phyloP scores from a whole-genome alignment of 1,140 invertebrate genomes.

The Ctenoplectra terminalis region DNA sequence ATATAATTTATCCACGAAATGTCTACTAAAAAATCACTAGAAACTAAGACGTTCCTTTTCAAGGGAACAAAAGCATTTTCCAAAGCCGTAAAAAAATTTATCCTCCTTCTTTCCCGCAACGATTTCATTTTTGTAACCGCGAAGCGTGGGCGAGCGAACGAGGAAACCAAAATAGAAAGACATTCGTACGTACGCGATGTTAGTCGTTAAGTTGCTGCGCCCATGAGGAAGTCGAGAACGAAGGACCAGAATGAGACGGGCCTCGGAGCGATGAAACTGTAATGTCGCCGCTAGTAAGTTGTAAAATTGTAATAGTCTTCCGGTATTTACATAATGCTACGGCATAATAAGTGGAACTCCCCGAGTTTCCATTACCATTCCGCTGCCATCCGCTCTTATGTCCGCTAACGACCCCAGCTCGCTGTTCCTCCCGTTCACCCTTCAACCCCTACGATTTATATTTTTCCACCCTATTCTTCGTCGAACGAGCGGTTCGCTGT shows the following conservation, averaged over 20 bases:
- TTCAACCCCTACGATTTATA: conserved; percentile 60
- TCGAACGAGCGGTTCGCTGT: conserved; percentile 2
- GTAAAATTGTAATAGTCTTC: conserved; percentile 81
- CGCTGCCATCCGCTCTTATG: conserved; percentile 72
- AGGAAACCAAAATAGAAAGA: conserved; percentile 8
- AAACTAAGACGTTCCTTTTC: not conserved
- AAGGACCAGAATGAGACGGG: conserved; percentile 22
- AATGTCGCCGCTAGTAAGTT: conserved; percentile 78
- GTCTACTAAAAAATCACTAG: not conserved
- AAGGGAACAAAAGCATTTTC: not conserved
- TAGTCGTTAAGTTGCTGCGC: conserved; percentile 6
- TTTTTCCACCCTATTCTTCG: conserved; percentile 68
- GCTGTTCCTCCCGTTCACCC: not conserved
- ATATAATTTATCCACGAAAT: no score
- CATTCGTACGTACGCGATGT: not conserved
- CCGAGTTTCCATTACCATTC: conserved; percentile 76
- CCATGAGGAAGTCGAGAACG: conserved; percentile 26
- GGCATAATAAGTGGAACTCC: conserved; percentile 79
- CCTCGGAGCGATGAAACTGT: conserved; percentile 74
- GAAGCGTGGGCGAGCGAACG: not conserved
- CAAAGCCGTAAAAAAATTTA: conserved; percentile 9
- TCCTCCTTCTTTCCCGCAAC: conserved; percentile 17
- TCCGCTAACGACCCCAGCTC: conserved; percentile 71
- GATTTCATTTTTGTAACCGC: conserved; percentile 41
- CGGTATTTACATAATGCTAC: conserved; percentile 81